Conservation (phyloP, 2,888 invertebrate species). For the Antheraea yamamai region DNA sequence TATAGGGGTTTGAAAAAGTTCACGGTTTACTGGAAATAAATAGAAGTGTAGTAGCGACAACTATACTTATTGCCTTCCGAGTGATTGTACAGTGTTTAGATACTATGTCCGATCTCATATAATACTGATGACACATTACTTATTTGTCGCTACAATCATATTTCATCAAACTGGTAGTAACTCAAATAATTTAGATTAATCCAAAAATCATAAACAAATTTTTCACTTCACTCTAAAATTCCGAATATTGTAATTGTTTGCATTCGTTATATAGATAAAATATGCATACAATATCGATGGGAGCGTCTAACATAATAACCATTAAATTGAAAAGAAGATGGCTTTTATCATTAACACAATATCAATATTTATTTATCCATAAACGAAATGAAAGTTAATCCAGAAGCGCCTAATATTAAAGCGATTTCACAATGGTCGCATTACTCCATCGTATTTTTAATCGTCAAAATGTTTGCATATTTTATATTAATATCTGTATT, state of each 20-base stretch:
- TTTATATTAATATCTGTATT: background rate
- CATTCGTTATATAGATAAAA: conserved; percentile 26
- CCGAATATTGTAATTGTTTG: background rate
- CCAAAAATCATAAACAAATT: background rate
- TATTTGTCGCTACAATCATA: background rate
- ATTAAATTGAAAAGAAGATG: conserved; percentile 65
- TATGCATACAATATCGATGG: conserved; percentile 48
- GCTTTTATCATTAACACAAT: conserved; percentile 73
- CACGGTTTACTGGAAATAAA: no score
- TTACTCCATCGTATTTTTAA: background rate
- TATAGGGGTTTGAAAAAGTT: background rate
- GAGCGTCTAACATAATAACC: conserved; percentile 53
- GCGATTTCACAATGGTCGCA: conserved; percentile 34
- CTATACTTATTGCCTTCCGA: background rate
- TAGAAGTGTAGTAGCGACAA: no score
- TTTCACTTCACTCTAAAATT: background rate
- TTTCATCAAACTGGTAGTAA: background rate
- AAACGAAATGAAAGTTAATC: conserved; percentile 54
- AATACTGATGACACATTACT: background rate
- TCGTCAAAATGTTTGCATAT: background rate
- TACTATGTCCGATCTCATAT: background rate
- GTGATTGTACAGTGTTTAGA: background rate
- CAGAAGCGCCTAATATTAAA: conserved; percentile 63
- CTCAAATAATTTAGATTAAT: background rate
- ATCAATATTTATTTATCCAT: conserved; percentile 72